A percentile compares a stretch with the other conserved stretches of the same genome.
phyloP scores from a whole-genome alignment of 2,888 invertebrate genomes.

The Pemphredon lugubris region DNA sequence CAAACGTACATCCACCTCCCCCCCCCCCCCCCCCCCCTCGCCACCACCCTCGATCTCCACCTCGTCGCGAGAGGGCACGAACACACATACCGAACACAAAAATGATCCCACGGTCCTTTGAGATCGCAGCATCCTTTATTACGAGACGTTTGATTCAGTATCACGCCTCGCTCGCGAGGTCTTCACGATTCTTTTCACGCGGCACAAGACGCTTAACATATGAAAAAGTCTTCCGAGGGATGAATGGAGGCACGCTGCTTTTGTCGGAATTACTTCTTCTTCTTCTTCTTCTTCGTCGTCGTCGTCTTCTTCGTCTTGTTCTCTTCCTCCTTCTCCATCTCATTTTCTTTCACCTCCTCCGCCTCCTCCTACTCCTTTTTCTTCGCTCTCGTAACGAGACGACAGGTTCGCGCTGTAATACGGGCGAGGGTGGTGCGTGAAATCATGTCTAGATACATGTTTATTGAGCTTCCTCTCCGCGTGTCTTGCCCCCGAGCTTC shows the following conservation, averaged over 20 bases:
- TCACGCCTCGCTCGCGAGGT: conserved; percentile 75
- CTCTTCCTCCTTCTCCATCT: conserved; percentile 41
- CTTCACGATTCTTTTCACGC: conserved; percentile 66
- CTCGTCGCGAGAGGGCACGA: conserved; percentile 23
- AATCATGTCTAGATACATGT: conserved; percentile 65
- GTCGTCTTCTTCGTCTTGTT: conserved; percentile 24
- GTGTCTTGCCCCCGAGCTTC: conserved; percentile 21
- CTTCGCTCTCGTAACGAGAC: conserved; percentile 47
- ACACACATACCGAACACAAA: conserved; percentile 59
- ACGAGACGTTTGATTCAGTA: conserved; percentile 79
- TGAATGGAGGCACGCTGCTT: conserved; percentile 71
- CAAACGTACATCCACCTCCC: too few relatives aligned
- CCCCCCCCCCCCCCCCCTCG: too few relatives aligned
- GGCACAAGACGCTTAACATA: conserved; percentile 74
- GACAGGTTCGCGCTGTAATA: conserved; percentile 74
- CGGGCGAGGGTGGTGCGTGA: conserved; percentile 68
- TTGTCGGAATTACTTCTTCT: conserved; percentile 69
- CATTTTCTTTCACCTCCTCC: too few relatives aligned
- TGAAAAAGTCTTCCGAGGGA: conserved; percentile 72
- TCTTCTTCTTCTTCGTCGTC: conserved; percentile 39
- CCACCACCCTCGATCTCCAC: conserved; percentile 24
- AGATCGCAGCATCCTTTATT: conserved; percentile 79
- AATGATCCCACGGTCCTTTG: conserved; percentile 79
- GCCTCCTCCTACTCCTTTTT: too few relatives aligned
- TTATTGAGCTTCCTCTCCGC: conserved; percentile 62